These are phyloP conservation scores for Diploscapter pachys DNA, from an alignment of 1,140 invertebrate genomes.

Conservation along the genomic window DNA sequence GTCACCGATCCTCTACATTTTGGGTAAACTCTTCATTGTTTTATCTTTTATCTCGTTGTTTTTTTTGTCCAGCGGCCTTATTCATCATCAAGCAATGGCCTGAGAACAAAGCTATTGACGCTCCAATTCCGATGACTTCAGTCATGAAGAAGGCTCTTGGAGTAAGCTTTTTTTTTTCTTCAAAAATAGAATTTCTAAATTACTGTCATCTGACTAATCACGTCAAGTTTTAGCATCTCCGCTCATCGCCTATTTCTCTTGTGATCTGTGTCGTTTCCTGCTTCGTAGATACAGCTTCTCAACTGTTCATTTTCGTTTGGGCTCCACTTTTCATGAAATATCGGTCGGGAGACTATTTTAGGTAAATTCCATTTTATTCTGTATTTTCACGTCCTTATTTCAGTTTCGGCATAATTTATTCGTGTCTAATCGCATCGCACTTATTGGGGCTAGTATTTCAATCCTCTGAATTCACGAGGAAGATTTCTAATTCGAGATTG, in stretches of 20 bases:
- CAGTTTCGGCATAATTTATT: slow-evolving; percentile 30
- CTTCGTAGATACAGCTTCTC: slow-evolving; percentile 30
- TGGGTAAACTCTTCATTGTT: slow-evolving; percentile 16
- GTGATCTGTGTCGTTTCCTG: slow-evolving; percentile 23
- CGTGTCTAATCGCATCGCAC: slow-evolving; percentile 18
- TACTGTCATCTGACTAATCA: slow-evolving; percentile 5
- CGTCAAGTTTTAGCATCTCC: neutral
- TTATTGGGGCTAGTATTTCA: slow-evolving; percentile 28
- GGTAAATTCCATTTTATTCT: slow-evolving; percentile 17
- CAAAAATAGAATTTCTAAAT: neutral
- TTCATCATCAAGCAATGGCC: slow-evolving; percentile 26
- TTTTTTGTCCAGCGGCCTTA: slow-evolving; percentile 20
- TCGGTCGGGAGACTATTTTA: slow-evolving; percentile 22
- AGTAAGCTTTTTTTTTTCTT: neutral
- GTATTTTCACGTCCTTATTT: slow-evolving; percentile 15
- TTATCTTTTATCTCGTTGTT: too few species aligned
- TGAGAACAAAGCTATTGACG: slow-evolving; percentile 32
- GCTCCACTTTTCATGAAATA: slow-evolving; percentile 24
- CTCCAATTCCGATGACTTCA: slow-evolving; percentile 14
- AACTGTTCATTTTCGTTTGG: slow-evolving; percentile 33
- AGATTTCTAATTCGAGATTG: slow-evolving; percentile 21
- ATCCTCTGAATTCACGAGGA: slow-evolving; percentile 11
- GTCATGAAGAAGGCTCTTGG: slow-evolving; percentile 16
- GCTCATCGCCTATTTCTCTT: slow-evolving; percentile 12
- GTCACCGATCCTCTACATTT: slow-evolving; percentile 2